Percentiles rank a stretch among this genome's conserved stretches.
Evolutionary conservation across 2,113 vertebrate species (phyloP).

Genomic region (Campylomormyrus numenius): DNA sequence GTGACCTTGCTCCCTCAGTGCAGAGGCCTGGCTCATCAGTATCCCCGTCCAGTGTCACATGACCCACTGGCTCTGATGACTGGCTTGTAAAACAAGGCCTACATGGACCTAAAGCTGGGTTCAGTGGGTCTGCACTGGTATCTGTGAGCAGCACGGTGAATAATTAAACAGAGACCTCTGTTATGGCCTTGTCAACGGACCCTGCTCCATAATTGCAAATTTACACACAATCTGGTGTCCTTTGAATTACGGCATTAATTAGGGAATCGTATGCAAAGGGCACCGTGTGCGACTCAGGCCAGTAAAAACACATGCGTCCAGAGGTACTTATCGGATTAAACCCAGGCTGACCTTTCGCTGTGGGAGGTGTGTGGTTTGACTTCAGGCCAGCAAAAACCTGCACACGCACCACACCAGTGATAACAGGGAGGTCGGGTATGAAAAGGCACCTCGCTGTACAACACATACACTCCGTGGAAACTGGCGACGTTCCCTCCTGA

Average conservation of each 20-base stretch:
- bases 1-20: neutral
- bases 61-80: neutral
- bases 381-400: neutral
- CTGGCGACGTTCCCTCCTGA: neutral
- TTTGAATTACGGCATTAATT: neutral
- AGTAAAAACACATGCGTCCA: neutral
- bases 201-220: constrained; percentile 1
- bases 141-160: neutral
- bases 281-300: neutral
- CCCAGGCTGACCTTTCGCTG: neutral
- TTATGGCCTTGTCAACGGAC: neutral
- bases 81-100: constrained; percentile 4
- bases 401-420: neutral
- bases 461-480: neutral
- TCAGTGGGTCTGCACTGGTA: neutral
- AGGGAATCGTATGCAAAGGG: neutral
- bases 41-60: neutral
- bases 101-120: neutral
- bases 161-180: constrained; percentile 5
- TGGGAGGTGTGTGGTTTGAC: neutral
- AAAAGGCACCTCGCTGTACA: neutral
- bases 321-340: neutral
- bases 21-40: neutral
- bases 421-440: neutral
- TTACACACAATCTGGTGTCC: neutral